phyloP scores from a whole-genome alignment of 2,888 invertebrate species.

The Drosophila testacea region DNA sequence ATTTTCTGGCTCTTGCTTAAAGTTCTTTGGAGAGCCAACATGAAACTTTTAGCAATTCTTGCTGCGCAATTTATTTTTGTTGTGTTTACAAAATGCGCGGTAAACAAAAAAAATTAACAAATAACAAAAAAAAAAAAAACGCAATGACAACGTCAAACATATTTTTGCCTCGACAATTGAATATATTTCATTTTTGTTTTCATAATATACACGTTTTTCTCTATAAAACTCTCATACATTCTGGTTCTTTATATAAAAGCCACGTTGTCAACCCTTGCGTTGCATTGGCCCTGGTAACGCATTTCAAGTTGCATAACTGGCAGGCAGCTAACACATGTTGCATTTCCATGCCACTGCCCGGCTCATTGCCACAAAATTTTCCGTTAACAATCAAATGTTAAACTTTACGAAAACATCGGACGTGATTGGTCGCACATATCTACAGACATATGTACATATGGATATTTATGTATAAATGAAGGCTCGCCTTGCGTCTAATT shows the following conservation, averaged over 20 bases:
- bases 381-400: conserved; percentile 50
- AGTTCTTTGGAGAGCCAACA: conserved; percentile 40
- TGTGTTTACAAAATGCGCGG: conserved; percentile 77
- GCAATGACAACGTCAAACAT: conserved; percentile 64
- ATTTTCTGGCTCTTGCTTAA: conserved; percentile 4
- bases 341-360: conserved; percentile 41
- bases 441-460: not conserved
- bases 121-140: conserved; percentile 23
- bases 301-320: conserved; percentile 32
- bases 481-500: conserved; percentile 26
- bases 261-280: conserved; percentile 31
- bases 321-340: conserved; percentile 46
- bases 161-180: conserved; percentile 55
- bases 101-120: conserved; percentile 65
- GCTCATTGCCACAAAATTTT: conserved; percentile 58
- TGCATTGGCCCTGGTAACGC: conserved; percentile 5
- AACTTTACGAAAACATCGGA: conserved; percentile 27
- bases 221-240: not conserved
- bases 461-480: conserved; percentile 12
- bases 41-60: conserved; percentile 54
- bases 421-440: conserved; percentile 34
- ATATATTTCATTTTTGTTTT: conserved; percentile 52
- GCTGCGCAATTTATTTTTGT: conserved; percentile 76
- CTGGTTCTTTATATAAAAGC: conserved; percentile 26
- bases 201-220: conserved; percentile 50